Base-by-base conservation (phyloP, 53 echinoderm and acorn worm species). In the Luidia sarsii region DNA sequence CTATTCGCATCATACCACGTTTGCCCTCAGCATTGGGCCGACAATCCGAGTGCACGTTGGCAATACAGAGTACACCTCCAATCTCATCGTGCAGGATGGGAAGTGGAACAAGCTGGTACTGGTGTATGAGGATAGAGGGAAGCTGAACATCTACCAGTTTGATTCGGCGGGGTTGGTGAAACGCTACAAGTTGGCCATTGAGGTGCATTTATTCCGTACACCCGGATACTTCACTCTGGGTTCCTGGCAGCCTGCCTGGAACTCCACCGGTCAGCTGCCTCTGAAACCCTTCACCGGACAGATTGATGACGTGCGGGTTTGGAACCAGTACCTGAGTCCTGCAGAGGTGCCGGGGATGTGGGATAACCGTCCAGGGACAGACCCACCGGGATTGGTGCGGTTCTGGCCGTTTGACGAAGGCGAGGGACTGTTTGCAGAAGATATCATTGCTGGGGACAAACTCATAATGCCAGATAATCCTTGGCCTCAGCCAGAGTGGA, bases 371-470 rank as follows among this genome's bases (percentile, higher is more conserved):
- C 54, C 89, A 43, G 72, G 82, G 43, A 36, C 56, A 19, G 60
- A 85, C 68, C 59, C 68, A 18, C 67, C 50, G 48, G 85, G 77
- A 31, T 37, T 94, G 43, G 80, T 68, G 3, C 83, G 74, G 25
- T 80, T 68, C 24, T 94, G 94, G 94, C 88, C 91, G 54, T 85
- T 94, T 60, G 89, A 94, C 62, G 94, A 94, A 71, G 94, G 91
- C 65, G 83, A 94, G 65, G 94, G 94, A 57, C 39, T 45, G 9
- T n/a, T 66, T 28, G 82, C 88, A 24, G 57, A 64, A 41, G 94
- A 94, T 65, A 20, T 28, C 46, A 80, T 91, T n/a, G 50, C 27
- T 33, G 86, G 86, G 18, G 67, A 82, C 29, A 46, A 43, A 27
- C 80, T 94, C 8, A 1, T 48, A 22, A 82, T 83, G 82, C 91